Conservation (phyloP, 2,113 vertebrate genomes). For the Dipodomys stephensi region DNA sequence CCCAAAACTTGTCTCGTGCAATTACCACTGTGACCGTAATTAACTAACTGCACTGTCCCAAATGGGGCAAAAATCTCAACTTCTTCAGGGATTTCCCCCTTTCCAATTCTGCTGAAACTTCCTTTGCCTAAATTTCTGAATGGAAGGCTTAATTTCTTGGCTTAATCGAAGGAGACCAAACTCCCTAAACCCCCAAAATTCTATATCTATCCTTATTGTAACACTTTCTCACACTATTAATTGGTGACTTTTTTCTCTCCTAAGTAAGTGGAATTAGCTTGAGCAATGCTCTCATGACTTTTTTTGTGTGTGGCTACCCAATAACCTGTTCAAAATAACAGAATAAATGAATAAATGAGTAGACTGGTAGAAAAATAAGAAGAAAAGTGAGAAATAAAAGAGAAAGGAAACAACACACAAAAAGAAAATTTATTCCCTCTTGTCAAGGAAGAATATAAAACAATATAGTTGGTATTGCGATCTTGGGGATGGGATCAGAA, state of each 20-base stretch:
- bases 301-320: neutral
- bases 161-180: neutral
- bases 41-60: neutral
- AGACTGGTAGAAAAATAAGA: neutral
- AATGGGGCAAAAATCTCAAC: neutral
- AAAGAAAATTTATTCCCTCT: neutral
- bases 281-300: neutral
- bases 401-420: neutral
- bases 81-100: neutral
- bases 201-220: neutral
- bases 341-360: neutral
- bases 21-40: neutral
- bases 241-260: neutral
- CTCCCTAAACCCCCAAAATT: neutral
- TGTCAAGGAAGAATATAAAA: conserved; percentile 14
- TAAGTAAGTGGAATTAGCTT: neutral
- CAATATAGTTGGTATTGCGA: neutral
- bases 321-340: neutral
- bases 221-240: neutral
- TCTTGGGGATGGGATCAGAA: neutral
- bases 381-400: neutral
- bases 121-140: neutral
- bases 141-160: neutral
- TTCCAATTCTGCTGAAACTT: neutral
- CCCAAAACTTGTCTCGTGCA: neutral